Percentiles rank a stretch among this genome's conserved stretches.
These are phyloP conservation scores for Plusia festucae DNA, from an alignment of 2,888 invertebrate species.

Conservation along the genomic window DNA sequence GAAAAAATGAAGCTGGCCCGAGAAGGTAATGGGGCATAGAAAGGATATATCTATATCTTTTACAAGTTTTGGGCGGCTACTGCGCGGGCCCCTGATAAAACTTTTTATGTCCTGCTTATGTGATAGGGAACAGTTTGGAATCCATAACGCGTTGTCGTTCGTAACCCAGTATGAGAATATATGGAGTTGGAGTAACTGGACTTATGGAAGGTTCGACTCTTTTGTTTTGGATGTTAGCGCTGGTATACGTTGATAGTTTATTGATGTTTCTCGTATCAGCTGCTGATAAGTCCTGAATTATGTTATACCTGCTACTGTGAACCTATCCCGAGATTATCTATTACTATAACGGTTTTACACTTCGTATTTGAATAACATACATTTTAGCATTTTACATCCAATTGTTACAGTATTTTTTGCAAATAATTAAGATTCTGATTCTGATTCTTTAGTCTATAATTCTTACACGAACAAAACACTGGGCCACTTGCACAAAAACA, in stretches of 20 bases:
- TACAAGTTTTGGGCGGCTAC: slow-evolving; percentile 77
- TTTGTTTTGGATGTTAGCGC: slow-evolving; percentile 34
- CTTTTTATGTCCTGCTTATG: slow-evolving; percentile 86
- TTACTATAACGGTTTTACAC: not conserved
- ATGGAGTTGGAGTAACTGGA: slow-evolving; percentile 38
- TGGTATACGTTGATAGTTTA: slow-evolving; percentile 23
- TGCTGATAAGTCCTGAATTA: not conserved
- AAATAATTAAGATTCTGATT: too few relatives aligned
- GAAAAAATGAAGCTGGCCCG: slow-evolving; percentile 65
- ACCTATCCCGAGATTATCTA: not conserved
- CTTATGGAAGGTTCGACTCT: slow-evolving; percentile 42
- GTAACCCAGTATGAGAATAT: slow-evolving; percentile 43
- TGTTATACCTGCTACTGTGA: not conserved
- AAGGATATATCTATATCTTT: slow-evolving; percentile 75
- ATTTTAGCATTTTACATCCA: too few relatives aligned
- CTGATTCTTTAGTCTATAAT: too few relatives aligned
- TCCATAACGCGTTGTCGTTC: slow-evolving; percentile 68
- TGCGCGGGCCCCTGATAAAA: slow-evolving; percentile 80
- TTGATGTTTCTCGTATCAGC: slow-evolving; percentile 16
- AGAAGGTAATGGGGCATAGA: slow-evolving; percentile 82
- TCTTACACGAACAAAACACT: not conserved
- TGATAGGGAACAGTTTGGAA: slow-evolving; percentile 76
- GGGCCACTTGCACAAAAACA: not conserved
- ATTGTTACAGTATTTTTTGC: too few relatives aligned
- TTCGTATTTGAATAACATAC: too few relatives aligned